Evolutionary conservation across 2,113 vertebrate species (phyloP).

Genomic region (Fregetta grallaria): DNA sequence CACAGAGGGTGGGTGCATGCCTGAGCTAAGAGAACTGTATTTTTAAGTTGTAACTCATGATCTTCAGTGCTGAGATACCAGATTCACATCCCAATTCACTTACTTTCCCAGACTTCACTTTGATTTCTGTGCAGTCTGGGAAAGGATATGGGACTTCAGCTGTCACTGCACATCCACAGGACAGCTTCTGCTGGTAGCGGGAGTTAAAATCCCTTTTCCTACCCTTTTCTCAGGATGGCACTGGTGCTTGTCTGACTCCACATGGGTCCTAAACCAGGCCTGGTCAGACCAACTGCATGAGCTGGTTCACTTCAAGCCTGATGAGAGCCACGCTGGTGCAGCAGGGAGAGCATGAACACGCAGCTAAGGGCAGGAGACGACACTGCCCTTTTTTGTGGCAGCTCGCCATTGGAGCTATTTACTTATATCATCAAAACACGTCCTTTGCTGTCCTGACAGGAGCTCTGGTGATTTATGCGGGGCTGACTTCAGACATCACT

Average conservation of each 20-base stretch:
- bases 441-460: neutral
- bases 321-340: fast-evolving
- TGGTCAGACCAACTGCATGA: neutral
- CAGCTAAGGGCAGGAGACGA: neutral
- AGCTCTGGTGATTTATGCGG: neutral
- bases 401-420: neutral
- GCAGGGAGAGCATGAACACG: neutral
- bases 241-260: neutral
- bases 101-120: neutral
- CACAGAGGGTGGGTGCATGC: neutral
- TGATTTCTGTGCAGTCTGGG: neutral
- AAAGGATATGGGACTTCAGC: neutral
- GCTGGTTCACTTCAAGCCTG: neutral
- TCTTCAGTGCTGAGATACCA: neutral
- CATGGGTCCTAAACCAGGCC: neutral
- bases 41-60: neutral
- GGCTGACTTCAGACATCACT: neutral
- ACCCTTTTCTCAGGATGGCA: neutral
- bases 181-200: neutral
- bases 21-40: neutral
- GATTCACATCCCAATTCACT: neutral
- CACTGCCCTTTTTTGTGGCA: neutral
- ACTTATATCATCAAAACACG: neutral
- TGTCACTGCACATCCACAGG: neutral
- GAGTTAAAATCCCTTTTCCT: neutral